A percentile compares a stretch with the other conserved stretches of the same genome.
These are phyloP conservation scores for Ophthalmolycus amberensis DNA, from an alignment of 2,113 vertebrate genomes.

Conservation along the genomic window DNA sequence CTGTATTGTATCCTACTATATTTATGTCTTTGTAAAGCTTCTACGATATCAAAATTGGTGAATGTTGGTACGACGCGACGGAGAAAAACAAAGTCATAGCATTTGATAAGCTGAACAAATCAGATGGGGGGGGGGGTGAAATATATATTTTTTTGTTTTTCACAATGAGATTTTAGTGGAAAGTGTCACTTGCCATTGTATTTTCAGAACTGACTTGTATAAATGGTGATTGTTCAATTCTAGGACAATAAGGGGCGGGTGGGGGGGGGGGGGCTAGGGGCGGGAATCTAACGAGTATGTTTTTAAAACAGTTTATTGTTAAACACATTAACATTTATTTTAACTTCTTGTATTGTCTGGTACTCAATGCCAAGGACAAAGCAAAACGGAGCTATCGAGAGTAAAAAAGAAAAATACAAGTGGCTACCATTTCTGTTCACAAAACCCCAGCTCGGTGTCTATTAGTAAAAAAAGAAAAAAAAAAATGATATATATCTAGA, in stretches of 20 bases:
- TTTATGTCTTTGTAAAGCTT: constrained; percentile 85
- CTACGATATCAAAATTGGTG: constrained; percentile 80
- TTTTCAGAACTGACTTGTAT: constrained; percentile 76
- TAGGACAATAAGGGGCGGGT: constrained; percentile 24
- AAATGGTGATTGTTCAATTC: constrained; percentile 65
- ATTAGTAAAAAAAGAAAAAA: constrained; percentile 29
- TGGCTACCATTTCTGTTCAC: constrained; percentile 54
- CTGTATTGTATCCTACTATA: constrained; percentile 83
- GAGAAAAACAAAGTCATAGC: constrained; percentile 71
- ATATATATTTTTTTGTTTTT: constrained; percentile 67
- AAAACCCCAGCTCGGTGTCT: constrained; percentile 40
- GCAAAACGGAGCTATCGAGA: constrained; percentile 21
- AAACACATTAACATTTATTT: constrained; percentile 55
- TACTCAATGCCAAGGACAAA: constrained; percentile 69
- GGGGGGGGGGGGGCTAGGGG: not conserved
- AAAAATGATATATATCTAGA: constrained; percentile 19
- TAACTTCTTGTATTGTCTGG: constrained; percentile 56
- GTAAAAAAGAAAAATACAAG: not conserved
- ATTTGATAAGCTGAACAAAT: constrained; percentile 84
- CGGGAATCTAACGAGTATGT: constrained; percentile 20
- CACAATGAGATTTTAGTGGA: constrained; percentile 61
- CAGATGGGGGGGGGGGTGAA: constrained; percentile 48
- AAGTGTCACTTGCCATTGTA: constrained; percentile 73
- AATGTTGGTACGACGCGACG: constrained; percentile 83
- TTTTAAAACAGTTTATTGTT: constrained; percentile 60